Base-by-base conservation (phyloP, 1,140 invertebrate species). In the Dendrolimus punctatus region DNA sequence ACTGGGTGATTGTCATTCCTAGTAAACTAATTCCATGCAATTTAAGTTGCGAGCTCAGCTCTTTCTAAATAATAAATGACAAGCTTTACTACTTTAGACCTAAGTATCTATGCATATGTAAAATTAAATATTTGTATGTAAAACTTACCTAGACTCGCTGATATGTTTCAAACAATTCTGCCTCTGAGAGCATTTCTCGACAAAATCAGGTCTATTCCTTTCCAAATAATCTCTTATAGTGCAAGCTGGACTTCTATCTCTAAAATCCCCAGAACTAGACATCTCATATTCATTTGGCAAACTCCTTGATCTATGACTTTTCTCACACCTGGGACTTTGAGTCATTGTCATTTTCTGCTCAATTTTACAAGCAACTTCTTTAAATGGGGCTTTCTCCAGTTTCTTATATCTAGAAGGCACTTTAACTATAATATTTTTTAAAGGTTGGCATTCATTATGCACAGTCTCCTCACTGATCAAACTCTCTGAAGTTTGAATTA, bases 401-500 rank as follows among this genome's bases (percentile, higher is more conserved):
- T 61, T 40, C 39, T 60, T 68, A 23, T 23, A 23, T 2, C 50
- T 36, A 9, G 55, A 56, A 8, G 58, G 58, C 8, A 88, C 76
- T 72, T 77, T 87, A 0, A 87, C 72, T 10, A 87, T 66, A 40
- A 88, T 73, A 68, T 85, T 80, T 43, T 76, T 62, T 50, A 87
- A 54, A 5, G 71, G 63, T 5, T 58, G 67, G 0, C 46, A 40
- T 37, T 66, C 73, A 37, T 65, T 55, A 8, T 59, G 55, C 8
- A 49, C 39, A 0, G 60, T 61, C 47, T 78, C 70, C 49, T 85
- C 79, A 56, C 83, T 76, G 5, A 76, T 53, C 53, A 87, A 49
- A 56, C 87, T 87, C 48, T 88, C 85, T 6, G 84, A 85, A 5
- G 80, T 80, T 60, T 87, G 79, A 44, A 88, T 62, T 46, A 87